Evolutionary conservation across 2,113 vertebrate genomes (phyloP).

Genomic region (Pedetes capensis): DNA sequence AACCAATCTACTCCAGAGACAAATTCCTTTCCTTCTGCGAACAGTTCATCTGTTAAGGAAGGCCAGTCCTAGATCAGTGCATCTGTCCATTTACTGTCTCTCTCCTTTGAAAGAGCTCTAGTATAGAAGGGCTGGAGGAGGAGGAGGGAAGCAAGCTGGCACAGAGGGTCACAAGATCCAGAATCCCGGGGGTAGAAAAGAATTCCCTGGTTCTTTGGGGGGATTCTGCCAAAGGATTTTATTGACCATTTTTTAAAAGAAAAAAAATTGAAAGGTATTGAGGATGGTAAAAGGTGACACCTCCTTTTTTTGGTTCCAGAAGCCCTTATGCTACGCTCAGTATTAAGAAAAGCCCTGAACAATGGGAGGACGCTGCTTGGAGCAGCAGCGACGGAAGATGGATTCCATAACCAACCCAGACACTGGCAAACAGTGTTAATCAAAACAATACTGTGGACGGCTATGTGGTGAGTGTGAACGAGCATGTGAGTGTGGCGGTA

Average conservation of each 20-base stretch:
- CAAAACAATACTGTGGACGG: background rate
- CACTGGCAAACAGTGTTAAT: conserved; percentile 16
- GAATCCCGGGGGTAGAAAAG: conserved; percentile 25
- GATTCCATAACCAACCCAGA: conserved; percentile 14
- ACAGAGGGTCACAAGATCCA: conserved; percentile 16
- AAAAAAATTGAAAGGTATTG: conserved; percentile 2
- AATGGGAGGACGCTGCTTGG: conserved; percentile 32
- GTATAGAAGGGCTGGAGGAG: background rate
- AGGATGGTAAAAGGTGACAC: conserved; percentile 53
- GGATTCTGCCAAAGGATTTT: conserved; percentile 63
- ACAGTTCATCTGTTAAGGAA: background rate
- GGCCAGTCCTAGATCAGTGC: background rate
- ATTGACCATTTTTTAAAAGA: conserved; percentile 59
- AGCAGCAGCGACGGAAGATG: conserved; percentile 25
- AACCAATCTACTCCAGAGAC: conserved; percentile 8
- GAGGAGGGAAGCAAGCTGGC: background rate
- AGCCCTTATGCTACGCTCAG: conserved; percentile 68
- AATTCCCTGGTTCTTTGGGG: conserved; percentile 44
- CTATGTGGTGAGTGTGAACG: conserved; percentile 51
- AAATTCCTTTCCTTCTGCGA: background rate
- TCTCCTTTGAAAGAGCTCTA: background rate
- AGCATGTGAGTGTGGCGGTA: conserved; percentile 32
- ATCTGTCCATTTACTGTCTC: background rate
- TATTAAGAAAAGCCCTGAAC: conserved; percentile 64
- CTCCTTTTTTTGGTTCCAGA: conserved; percentile 44